Evolutionary conservation across 2,113 vertebrate genomes (phyloP).

Genomic region (Crocuta crocuta): DNA sequence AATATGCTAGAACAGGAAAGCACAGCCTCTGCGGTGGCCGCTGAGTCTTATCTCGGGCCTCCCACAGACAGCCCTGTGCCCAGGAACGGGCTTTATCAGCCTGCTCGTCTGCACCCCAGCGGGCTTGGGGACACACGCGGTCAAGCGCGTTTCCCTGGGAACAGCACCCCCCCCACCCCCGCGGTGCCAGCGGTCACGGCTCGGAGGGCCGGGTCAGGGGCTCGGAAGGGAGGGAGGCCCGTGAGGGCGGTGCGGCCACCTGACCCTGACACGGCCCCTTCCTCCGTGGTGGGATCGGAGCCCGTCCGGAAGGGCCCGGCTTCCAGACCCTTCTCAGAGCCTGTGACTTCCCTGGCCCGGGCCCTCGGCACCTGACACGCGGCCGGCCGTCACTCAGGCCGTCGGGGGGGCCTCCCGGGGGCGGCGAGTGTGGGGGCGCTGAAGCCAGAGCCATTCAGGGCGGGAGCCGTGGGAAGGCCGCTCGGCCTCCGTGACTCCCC

Average conservation of each 20-base stretch:
- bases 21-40: not conserved
- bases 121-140: not conserved
- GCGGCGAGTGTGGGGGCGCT: accelerated
- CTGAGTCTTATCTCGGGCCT: constrained; percentile 61
- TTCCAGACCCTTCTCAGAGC: not conserved
- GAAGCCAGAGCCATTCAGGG: not conserved
- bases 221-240: not conserved
- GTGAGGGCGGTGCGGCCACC: accelerated
- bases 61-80: not conserved
- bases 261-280: not conserved
- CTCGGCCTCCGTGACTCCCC: not conserved
- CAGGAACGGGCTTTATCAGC: not conserved
- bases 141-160: not conserved
- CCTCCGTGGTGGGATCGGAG: accelerated
- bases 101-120: not conserved
- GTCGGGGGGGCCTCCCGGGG: not conserved
- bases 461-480: not conserved
- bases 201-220: not conserved
- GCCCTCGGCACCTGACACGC: accelerated
- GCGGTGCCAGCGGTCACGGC: not conserved
- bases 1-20: constrained; percentile 57
- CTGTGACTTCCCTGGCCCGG: accelerated
- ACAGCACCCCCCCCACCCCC: not conserved
- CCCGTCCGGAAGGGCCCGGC: accelerated
- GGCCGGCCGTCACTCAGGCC: not conserved